Percentiles rank a stretch among this genome's conserved stretches.
Evolutionary conservation across 2,888 invertebrate genomes (phyloP).

Genomic region (Leucophenga montana): DNA sequence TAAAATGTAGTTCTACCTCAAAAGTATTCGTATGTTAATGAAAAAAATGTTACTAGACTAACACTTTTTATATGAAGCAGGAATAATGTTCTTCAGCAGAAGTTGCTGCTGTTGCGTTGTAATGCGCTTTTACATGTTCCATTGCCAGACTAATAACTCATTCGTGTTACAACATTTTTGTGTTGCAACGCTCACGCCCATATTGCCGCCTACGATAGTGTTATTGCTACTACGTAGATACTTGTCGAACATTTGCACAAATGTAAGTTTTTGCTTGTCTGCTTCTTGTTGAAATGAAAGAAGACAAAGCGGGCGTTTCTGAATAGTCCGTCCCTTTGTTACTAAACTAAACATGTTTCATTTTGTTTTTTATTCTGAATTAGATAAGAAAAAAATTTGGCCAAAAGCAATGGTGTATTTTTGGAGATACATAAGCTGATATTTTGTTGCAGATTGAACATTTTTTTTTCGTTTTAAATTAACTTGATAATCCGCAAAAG

Average conservation of each 20-base stretch:
- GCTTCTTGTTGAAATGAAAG: neutral
- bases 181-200: constrained; percentile 11
- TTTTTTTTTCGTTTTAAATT: too few species aligned
- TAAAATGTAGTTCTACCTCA: too few species aligned
- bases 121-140: constrained; percentile 15
- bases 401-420: too few species aligned
- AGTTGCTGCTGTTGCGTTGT: neutral
- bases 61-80: too few species aligned
- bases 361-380: neutral
- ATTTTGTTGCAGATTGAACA: too few species aligned
- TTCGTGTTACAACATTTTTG: constrained; percentile 22
- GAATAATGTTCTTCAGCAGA: too few species aligned
- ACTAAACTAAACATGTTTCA: constrained; percentile 2
- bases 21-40: too few species aligned
- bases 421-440: too few species aligned
- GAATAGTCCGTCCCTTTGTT: neutral
- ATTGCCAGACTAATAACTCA: constrained; percentile 26
- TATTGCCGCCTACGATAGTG: neutral
- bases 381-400: neutral
- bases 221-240: too few species aligned
- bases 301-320: neutral
- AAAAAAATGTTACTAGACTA: too few species aligned
- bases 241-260: constrained; percentile 30
- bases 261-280: constrained; percentile 12
- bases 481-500: too few species aligned